Base-by-base conservation (phyloP, 2,113 vertebrate species). In the Aplodontia rufa region DNA sequence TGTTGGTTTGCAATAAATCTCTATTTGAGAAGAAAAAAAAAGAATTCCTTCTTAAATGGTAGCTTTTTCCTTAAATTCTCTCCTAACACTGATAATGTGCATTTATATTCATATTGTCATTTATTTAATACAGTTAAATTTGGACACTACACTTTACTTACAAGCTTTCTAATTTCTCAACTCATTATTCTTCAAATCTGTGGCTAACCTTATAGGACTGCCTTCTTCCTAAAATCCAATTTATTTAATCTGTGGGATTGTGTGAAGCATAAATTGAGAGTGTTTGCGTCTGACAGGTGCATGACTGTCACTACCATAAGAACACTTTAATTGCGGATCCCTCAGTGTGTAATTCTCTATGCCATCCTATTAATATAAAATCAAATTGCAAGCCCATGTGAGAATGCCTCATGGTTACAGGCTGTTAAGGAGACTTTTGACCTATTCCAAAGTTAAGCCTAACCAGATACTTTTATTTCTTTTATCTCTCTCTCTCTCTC, bases 1-100 rank as follows among this genome's bases (percentile, higher is more conserved):
- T 91, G 86, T 95, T 92, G 93, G 96, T 97, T 97, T 96, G 94
- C 97, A 97, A 97, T 97, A 98, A 98, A 98, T 82, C 69, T 96
- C 88, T 97, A 87, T 96, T 95, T 93, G 91, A 97, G 74, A 91
- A 83, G 60, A n/a, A n/a, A n/a, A n/a, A n/a, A n/a, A 9, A 60
- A 55, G 58, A 60, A 68, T 79, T 60, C 16, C 30, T 30, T 28
- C 16, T 55, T 51, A 74, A 55, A n/a, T 55, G n/a, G 20, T 42
- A 28, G 62, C 30, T 16, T 35, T 75, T 85, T 91, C 11, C 42
- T 42, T 74, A 76, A 35, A 5, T 76, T 20, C 20, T n/a, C 28
- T 66, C 84, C 5, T 8, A 51, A 58, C 68, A 66, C 60, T 92
- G 35, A 66, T 12, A 76, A 45, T 78, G 14, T 66, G 14, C 17